Percentiles rank a stretch among this genome's conserved stretches.
Evolutionary conservation across 30 jellyfish, hydroid and myxozoan species (phyloP).

Genomic region (Pelagia noctiluca): DNA sequence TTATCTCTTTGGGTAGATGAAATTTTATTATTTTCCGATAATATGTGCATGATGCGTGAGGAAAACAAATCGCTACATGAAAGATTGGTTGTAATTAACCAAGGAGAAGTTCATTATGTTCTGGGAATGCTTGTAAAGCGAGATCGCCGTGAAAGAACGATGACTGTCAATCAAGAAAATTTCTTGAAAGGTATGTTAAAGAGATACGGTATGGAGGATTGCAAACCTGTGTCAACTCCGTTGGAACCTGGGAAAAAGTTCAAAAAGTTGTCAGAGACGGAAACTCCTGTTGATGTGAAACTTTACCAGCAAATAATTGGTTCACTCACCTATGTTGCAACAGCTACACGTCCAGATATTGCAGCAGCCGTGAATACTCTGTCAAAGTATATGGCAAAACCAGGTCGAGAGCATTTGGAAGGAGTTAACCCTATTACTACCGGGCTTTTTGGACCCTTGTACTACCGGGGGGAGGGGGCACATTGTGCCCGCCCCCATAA

Average conservation of each 20-base stretch:
- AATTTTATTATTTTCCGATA: conserved; percentile 9
- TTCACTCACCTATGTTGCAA: conserved; percentile 2
- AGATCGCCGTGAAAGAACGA: background rate
- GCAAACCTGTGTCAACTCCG: conserved; percentile 63
- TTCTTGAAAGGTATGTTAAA: conserved; percentile 12
- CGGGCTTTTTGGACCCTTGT: too few relatives aligned
- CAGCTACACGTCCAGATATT: conserved; percentile 23
- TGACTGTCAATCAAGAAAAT: conserved; percentile 14
- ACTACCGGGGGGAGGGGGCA: too few relatives aligned
- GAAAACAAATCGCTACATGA: conserved; percentile 12
- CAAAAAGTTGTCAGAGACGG: background rate
- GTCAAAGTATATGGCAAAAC: background rate
- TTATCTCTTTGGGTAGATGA: conserved; percentile 44
- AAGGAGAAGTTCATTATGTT: conserved; percentile 36
- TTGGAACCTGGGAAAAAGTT: conserved; percentile 24
- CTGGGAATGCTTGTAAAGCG: conserved; percentile 55
- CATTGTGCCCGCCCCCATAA: too few relatives aligned
- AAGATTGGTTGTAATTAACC: conserved; percentile 26
- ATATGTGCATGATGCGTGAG: conserved; percentile 12
- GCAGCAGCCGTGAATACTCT: conserved; percentile 16
- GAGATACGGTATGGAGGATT: conserved; percentile 19
- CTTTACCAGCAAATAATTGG: background rate
- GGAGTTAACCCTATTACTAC: too few relatives aligned
- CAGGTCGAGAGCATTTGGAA: conserved; percentile 7
- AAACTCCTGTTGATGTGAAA: background rate